Evolutionary conservation across 2,113 vertebrate species (phyloP).

Genomic region (Phalacrocorax aristotelis): DNA sequence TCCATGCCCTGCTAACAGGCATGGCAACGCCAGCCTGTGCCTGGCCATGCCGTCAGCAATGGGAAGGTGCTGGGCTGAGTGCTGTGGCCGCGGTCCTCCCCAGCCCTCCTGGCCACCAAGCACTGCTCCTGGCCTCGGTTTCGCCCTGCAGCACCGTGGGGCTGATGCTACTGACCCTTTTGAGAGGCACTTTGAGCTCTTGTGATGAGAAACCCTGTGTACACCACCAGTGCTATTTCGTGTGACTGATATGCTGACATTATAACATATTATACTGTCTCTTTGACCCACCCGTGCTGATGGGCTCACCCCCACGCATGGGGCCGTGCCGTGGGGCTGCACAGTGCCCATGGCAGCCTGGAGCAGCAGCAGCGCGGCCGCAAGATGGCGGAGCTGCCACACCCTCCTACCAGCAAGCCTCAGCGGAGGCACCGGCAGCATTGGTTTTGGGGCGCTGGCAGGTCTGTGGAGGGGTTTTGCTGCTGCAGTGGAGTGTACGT

Average conservation of each 20-base stretch:
- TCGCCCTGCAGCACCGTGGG: accelerated
- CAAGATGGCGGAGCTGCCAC: neutral
- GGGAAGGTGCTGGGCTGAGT: neutral
- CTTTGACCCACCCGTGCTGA: neutral
- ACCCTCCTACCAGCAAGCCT: no score
- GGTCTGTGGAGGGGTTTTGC: accelerated
- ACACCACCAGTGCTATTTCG: accelerated
- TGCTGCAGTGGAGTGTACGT: neutral
- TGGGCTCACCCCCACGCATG: neutral
- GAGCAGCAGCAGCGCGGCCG: neutral
- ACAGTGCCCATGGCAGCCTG: neutral
- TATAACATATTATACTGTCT: accelerated
- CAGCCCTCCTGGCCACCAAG: neutral
- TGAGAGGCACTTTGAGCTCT: neutral
- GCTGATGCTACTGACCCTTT: neutral
- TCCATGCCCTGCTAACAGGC: neutral
- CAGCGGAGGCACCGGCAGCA: neutral
- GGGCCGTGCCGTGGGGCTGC: neutral
- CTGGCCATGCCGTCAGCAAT: accelerated
- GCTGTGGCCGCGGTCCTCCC: neutral
- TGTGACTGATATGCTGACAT: neutral
- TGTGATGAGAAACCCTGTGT: neutral
- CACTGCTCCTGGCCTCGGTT: neutral
- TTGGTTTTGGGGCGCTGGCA: neutral
- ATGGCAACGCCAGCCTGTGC: accelerated